phyloP scores from a whole-genome alignment of 1,140 invertebrate species.

The Sinonovacula constricta region DNA sequence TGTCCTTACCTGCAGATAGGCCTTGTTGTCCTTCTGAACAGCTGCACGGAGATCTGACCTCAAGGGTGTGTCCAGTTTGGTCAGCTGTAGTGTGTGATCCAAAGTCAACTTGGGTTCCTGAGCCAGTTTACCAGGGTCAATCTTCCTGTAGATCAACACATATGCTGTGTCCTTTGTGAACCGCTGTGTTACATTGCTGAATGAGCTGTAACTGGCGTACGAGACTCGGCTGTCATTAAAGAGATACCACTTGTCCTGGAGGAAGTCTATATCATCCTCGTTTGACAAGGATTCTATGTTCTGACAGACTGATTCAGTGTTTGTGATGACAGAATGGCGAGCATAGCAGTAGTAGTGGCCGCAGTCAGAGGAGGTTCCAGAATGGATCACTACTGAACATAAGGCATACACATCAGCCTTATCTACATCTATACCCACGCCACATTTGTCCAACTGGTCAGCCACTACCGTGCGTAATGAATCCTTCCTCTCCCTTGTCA shows the following conservation, averaged over 20 bases:
- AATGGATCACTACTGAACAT: slow-evolving; percentile 90
- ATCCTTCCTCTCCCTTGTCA: slow-evolving; percentile 52
- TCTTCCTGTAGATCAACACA: slow-evolving; percentile 86
- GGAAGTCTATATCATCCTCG: slow-evolving; percentile 66
- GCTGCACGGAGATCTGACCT: slow-evolving; percentile 79
- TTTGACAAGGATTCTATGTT: slow-evolving; percentile 52
- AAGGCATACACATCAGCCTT: slow-evolving; percentile 82
- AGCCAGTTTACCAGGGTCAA: slow-evolving; percentile 56
- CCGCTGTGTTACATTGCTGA: slow-evolving; percentile 81
- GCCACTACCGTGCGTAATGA: slow-evolving; percentile 50
- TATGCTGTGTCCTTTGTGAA: slow-evolving; percentile 88
- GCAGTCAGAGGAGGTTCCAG: slow-evolving; percentile 88
- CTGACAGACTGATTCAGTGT: slow-evolving; percentile 54
- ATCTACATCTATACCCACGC: slow-evolving; percentile 71
- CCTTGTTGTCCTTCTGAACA: slow-evolving; percentile 79
- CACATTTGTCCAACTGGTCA: slow-evolving; percentile 54
- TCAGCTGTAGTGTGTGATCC: slow-evolving; percentile 48
- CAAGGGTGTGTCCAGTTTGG: slow-evolving; percentile 67
- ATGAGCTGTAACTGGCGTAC: slow-evolving; percentile 82
- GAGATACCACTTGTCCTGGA: slow-evolving; percentile 85
- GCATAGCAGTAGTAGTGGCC: slow-evolving; percentile 93
- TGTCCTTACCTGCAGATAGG: slow-evolving; percentile 72
- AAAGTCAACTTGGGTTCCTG: slow-evolving; percentile 27
- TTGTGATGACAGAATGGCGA: slow-evolving; percentile 75
- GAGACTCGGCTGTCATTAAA: slow-evolving; percentile 89